Evolutionary conservation across 2,888 invertebrate genomes (phyloP), one percentile per base, ranked within the genome.

Genomic region (Trichacis sp.): DNA sequence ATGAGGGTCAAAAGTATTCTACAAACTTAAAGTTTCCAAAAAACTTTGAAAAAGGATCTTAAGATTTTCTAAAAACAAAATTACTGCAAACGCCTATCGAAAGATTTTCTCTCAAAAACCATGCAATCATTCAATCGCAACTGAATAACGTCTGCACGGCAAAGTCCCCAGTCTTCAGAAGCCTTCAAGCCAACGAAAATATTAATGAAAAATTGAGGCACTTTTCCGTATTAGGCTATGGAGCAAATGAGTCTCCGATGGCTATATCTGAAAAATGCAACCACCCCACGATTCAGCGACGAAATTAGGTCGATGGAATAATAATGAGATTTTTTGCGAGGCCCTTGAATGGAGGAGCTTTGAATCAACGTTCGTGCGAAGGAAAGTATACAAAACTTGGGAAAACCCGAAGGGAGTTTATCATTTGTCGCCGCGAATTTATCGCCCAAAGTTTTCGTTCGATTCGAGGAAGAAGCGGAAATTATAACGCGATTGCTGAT

Each of bases 261-360:
- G 19, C 18, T 43, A 19, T 6, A 19, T 19, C 43, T 43, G 20
- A 43, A 43, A 43, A 43, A 43, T 43, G 8, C 43, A 43, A 18
- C 19, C 18, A 24, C 3, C 6, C 43, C 9, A 12, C n/a, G 24
- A 24, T 43, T 43, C 43, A 19, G 4, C 1, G 11, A 11, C 43
- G 20, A 19, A 43, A 43, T 43, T 43, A 12, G 43, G 43, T 43
- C 43, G 19, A 43, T 43, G 43, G 1, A 43, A 19, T 43, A 43
- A 43, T 43, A 11, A 19, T 18, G 18, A 19, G 19, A 43, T 43
- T 43, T 19, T 43, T 43, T 19, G 8, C 19, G 18, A 43, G 43
- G 11, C 18, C 43, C 24, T 24, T 43, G 43, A 43, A 43, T 43
- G 11, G 33, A n/a, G 33, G 20, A 42, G 12, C 15, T 43, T 19